Evolutionary conservation across 2,888 invertebrate species (phyloP).

Genomic region (Scaptomyza cyrtandrae): DNA sequence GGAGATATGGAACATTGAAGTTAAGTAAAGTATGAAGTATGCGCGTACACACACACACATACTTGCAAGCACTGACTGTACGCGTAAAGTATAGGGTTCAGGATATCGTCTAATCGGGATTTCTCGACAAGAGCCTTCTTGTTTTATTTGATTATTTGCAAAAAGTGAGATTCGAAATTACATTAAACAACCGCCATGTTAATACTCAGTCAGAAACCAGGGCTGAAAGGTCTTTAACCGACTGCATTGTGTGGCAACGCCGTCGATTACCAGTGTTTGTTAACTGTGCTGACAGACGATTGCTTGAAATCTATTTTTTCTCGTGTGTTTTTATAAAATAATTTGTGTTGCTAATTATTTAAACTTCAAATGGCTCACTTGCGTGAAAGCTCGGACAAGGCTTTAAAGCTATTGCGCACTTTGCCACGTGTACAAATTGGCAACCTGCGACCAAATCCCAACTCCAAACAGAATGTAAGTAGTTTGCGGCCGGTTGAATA

Average conservation of each 20-base stretch:
- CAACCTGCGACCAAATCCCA: constrained; percentile 92
- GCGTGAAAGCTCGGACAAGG: constrained; percentile 88
- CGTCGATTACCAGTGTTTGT: constrained; percentile 3
- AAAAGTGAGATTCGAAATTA: too few relatives aligned
- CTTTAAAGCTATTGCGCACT: constrained; percentile 89
- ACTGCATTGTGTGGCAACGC: constrained; percentile 21
- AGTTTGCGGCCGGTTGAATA: constrained; percentile 56
- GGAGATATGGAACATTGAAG: too few relatives aligned
- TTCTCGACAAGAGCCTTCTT: too few relatives aligned
- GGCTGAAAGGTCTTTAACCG: constrained; percentile 1
- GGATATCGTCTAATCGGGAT: too few relatives aligned
- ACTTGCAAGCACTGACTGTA: too few relatives aligned
- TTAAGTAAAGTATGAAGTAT: too few relatives aligned
- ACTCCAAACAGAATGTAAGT: constrained; percentile 87
- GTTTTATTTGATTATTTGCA: too few relatives aligned
- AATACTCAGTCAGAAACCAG: background rate
- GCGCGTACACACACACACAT: too few relatives aligned
- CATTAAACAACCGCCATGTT: background rate
- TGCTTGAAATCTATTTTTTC: constrained; percentile 1
- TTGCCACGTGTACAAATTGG: constrained; percentile 90
- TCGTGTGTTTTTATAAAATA: constrained; percentile 47
- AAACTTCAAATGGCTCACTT: constrained; percentile 74
- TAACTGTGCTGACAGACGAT: constrained; percentile 44
- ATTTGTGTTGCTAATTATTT: constrained; percentile 23
- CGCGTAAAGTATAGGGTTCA: too few relatives aligned